These are phyloP conservation scores for Ochotona princeps DNA, from an alignment of 2,113 vertebrate genomes.

Conservation along the genomic window DNA sequence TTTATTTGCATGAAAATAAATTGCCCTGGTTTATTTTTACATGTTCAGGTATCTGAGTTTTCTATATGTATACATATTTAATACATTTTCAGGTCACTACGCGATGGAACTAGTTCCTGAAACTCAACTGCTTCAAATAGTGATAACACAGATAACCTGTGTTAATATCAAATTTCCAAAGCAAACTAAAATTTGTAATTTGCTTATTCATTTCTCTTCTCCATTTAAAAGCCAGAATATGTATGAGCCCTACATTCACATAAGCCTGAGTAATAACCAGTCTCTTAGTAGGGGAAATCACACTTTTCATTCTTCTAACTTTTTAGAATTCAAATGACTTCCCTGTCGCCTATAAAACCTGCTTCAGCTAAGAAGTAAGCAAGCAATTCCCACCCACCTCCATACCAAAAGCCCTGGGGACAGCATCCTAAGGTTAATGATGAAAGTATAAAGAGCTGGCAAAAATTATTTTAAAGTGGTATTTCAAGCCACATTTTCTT, in stretches of 20 bases:
- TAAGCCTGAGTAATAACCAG: background rate
- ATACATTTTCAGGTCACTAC: conserved; percentile 84
- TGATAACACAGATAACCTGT: conserved; percentile 81
- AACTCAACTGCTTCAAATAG: conserved; percentile 83
- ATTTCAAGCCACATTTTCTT: conserved; percentile 11
- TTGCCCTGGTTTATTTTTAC: conserved; percentile 63
- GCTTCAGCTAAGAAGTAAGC: conserved; percentile 33
- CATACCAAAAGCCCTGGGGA: background rate
- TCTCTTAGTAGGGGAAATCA: background rate
- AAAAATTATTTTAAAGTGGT: conserved; percentile 53
- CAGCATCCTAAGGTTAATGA: conserved; percentile 2
- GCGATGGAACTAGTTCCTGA: conserved; percentile 83
- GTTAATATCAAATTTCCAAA: conserved; percentile 85
- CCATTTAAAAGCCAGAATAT: conserved; percentile 26
- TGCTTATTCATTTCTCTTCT: conserved; percentile 51
- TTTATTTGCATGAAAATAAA: conserved; percentile 83
- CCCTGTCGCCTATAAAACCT: background rate
- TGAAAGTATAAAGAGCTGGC: background rate
- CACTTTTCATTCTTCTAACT: conserved; percentile 20
- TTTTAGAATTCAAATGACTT: conserved; percentile 48
- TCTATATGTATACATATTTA: conserved; percentile 86
- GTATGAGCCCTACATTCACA: background rate
- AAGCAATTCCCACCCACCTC: background rate
- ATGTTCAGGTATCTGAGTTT: conserved; percentile 79
- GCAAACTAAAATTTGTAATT: conserved; percentile 74